Evolutionary conservation across 2,888 invertebrate genomes (phyloP).

Genomic region (Palloptera scutellata): DNA sequence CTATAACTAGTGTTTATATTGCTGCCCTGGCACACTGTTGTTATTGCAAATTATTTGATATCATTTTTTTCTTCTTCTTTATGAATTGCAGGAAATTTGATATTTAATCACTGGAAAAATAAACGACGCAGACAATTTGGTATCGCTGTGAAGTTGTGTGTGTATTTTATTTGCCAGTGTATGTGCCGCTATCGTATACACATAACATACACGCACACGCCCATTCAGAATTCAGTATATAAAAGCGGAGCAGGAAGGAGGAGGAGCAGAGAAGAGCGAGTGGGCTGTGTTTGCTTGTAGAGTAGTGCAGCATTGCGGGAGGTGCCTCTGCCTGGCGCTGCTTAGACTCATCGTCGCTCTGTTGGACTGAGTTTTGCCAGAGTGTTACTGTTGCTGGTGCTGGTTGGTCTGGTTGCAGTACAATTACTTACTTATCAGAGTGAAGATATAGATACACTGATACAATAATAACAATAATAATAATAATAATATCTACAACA

Average conservation of each 20-base stretch:
- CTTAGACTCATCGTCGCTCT: slow-evolving; percentile 9
- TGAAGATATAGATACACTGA: slow-evolving; percentile 14
- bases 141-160: background rate
- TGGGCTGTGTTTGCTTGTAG: too few relatives aligned
- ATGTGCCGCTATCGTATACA: background rate
- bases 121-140: slow-evolving; percentile 18
- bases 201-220: background rate
- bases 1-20: background rate
- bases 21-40: too few relatives aligned
- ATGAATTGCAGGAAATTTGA: slow-evolving; percentile 32
- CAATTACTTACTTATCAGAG: slow-evolving; percentile 25
- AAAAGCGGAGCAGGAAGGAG: too few relatives aligned
- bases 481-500: slow-evolving; percentile 7
- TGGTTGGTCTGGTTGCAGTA: background rate
- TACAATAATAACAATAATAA: slow-evolving; percentile 19
- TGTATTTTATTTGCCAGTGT: slow-evolving; percentile 6
- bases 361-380: background rate
- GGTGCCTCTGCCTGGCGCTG: slow-evolving; percentile 13
- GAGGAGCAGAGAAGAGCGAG: too few relatives aligned
- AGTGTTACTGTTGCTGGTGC: background rate
- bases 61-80: slow-evolving; percentile 3
- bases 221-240: too few relatives aligned
- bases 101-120: slow-evolving; percentile 27
- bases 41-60: slow-evolving; percentile 8
- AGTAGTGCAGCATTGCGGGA: slow-evolving; percentile 12